phyloP scores from a whole-genome alignment of 1,140 invertebrate genomes.

The Pseudomyrmex cubaensis region DNA sequence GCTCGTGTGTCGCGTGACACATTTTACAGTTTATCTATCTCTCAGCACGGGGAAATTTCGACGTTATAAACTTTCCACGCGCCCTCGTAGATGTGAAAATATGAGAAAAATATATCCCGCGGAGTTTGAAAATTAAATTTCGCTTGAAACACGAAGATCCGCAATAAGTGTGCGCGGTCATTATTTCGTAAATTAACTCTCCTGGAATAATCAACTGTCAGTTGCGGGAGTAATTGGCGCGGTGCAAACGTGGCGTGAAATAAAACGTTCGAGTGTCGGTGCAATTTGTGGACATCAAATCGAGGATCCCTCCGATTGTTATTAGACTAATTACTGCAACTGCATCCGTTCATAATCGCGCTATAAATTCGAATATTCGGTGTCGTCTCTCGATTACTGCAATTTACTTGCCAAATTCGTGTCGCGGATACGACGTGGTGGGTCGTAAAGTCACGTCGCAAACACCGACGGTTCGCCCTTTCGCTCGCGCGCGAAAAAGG shows the following conservation, averaged over 20 bases:
- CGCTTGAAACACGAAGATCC: not conserved
- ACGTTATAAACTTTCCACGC: not conserved
- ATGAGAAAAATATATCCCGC: not conserved
- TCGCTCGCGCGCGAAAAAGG: constrained; percentile 36
- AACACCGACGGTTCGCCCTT: constrained; percentile 25
- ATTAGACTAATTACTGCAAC: constrained; percentile 48
- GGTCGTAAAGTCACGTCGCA: constrained; percentile 37
- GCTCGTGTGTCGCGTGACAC: not conserved
- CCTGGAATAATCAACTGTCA: too few relatives aligned
- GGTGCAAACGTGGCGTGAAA: too few relatives aligned
- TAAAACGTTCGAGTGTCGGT: too few relatives aligned
- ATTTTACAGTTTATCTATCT: constrained; percentile 14
- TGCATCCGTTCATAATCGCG: constrained; percentile 4
- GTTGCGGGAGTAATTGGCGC: too few relatives aligned
- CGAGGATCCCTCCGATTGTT: not conserved
- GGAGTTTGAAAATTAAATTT: too few relatives aligned
- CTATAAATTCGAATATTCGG: constrained; percentile 37
- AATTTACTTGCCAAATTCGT: constrained; percentile 23
- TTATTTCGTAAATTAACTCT: too few relatives aligned
- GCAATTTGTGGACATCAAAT: not conserved
- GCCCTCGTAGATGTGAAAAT: not conserved
- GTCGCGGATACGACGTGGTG: not conserved
- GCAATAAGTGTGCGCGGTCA: too few relatives aligned
- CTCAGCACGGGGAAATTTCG: not conserved
- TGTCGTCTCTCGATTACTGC: constrained; percentile 36